Evolutionary conservation across 2,888 invertebrate genomes (phyloP), one percentile per base, ranked within the genome.

Genomic region (Trissolcus brochymenae): DNA sequence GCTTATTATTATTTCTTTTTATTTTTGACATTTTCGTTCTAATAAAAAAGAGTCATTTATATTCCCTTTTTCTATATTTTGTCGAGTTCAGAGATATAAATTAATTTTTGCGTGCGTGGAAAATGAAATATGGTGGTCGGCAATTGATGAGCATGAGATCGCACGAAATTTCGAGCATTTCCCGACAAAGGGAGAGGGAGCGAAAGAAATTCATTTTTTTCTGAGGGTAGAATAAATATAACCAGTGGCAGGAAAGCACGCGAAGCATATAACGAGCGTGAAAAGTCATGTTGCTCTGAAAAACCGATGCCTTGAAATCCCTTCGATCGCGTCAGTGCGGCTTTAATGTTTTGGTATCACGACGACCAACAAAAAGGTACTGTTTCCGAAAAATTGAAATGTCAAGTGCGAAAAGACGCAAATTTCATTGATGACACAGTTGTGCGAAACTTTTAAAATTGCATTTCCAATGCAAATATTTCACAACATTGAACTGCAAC

Each of bases 331-430:
- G 53, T 57, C 56, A 17, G 74, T 61, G 19, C 73, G 40, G 73
- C 73, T 66, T 73, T 73, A 72, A 72, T 46, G 60, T 49, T 72
- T 46, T 46, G 4, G 2, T 19, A 46, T n/a, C 59, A 35, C 60
- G 14, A 6, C 29, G 29, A 29, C 46, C 3, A 16, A 14, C n/a
- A 73, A 61, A 73, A 73, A 66, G 41, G 13, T 50, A 51, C 14
- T 14, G 43, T 67, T 67, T 59, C 56, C 56, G 62, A 66, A 66
- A 73, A 2, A 73, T 73, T 59, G 61, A 66, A 60, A 35, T 61
- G 41, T 51, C 46, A 54, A 64, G 72, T 35, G n/a, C n/a, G n/a
- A 19, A 3, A 2, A 14, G 25, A 29, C 6, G 51, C 46, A 55
- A 29, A 6, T 29, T 6, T 29, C 29, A 1, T 29, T 29, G 21